Evolutionary conservation across 2,888 invertebrate genomes (phyloP).

Genomic region (Papilio protenor): DNA sequence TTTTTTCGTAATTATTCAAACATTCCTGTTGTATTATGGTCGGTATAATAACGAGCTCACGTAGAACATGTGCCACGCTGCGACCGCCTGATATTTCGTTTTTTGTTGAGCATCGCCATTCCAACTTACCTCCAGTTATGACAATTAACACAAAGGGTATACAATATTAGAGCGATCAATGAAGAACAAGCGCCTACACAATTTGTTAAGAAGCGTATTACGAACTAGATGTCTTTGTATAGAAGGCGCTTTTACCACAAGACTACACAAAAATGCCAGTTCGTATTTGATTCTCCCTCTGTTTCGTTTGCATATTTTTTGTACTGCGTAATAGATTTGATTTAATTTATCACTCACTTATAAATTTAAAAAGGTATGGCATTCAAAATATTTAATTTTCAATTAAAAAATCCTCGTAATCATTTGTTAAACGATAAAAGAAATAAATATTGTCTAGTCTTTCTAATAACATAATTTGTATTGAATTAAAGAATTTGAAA

Average conservation of each 20-base stretch:
- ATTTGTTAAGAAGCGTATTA: neutral
- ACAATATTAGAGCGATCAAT: neutral
- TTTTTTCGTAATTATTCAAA: neutral
- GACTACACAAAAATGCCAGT: neutral
- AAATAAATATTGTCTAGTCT: neutral
- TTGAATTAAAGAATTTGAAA: constrained; percentile 12
- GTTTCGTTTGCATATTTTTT: neutral
- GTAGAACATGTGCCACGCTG: neutral
- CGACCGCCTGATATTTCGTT: constrained; percentile 1
- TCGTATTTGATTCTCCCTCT: neutral
- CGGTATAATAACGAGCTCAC: constrained; percentile 8
- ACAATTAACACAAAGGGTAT: neutral
- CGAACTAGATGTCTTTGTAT: neutral
- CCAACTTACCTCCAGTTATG: neutral
- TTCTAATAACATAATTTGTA: neutral
- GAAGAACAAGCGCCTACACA: neutral
- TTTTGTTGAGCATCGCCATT: constrained; percentile 12
- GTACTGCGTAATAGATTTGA: too few species aligned
- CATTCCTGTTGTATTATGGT: constrained; percentile 1
- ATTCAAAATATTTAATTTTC: neutral
- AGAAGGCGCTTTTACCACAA: neutral
- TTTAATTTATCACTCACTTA: neutral
- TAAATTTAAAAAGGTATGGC: neutral
- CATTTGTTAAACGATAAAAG: neutral
- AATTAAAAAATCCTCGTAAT: neutral